Base-by-base conservation (phyloP, 1,140 invertebrate genomes). In the Pseudomyrmex pallidus region DNA sequence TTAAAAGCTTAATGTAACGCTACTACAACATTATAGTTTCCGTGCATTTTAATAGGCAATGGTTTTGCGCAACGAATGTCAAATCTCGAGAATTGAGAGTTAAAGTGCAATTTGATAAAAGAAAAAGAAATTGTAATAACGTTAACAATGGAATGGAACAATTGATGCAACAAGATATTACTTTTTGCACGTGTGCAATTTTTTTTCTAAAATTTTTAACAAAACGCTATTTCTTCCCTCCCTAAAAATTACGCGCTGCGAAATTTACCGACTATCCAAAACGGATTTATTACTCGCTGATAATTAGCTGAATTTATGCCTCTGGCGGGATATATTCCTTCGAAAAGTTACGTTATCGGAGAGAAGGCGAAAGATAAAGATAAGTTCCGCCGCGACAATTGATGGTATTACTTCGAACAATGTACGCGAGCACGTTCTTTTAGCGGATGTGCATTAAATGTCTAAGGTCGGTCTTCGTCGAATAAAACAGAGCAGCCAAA, bases 401-500 rank as follows among this genome's bases (percentile, higher is more conserved):
- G n/a, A 80, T 80, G n/a, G 20, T 46, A 50, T 59, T 80, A 80
- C 66, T 80, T 70, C 54, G 76, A 80, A 48, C 44, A 52, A 78
- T 54, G 35, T 68, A 59, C 13, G 74, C 35, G 62, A 77, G 50
- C 17, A 59, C 35, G 54, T 35, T 17, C 66, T 66, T 70, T 59
- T 80, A 54, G 54, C 66, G 48, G 35, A 50, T 44, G 66, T 56
- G 64, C 56, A 61, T 57, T 50, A 80, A 80, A 72, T 66, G 67
- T 5, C 15, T 35, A 8, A 25, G 13, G 15, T 72, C 64, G 44
- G 76, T 20, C 66, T 17, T 59, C 57, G 46, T 22, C 76, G 76
- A 80, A 80, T 80, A 78, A 85, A 85, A 85, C 70, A 67, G 72
- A 56, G 22, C 50, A 80, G 48, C 62, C 46, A 50, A 67, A 85